phyloP scores from a whole-genome alignment of 2,113 vertebrate species.

The Percina caprodes region DNA sequence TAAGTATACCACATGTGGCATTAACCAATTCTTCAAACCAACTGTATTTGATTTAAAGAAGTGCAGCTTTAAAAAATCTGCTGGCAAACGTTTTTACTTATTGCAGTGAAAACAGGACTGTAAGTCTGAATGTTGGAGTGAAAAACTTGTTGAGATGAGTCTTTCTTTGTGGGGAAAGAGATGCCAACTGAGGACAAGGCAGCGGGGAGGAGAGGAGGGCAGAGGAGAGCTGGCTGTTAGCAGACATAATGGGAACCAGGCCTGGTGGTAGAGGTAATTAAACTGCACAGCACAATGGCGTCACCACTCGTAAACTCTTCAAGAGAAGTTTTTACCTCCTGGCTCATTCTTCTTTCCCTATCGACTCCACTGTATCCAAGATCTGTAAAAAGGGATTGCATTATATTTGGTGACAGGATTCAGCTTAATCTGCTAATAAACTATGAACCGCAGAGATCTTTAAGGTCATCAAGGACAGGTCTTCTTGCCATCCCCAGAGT shows the following conservation, averaged over 20 bases:
- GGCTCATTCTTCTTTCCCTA: constrained; percentile 33
- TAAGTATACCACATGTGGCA: constrained; percentile 17
- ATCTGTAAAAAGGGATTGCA: constrained; percentile 16
- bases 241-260: constrained; percentile 78
- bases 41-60: constrained; percentile 10
- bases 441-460: too few species aligned
- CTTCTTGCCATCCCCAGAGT: too few species aligned
- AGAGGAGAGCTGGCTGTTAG: constrained; percentile 71
- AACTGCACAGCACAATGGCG: constrained; percentile 71
- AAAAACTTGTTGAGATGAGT: constrained; percentile 47
- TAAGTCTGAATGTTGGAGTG: constrained; percentile 20
- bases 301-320: constrained; percentile 71
- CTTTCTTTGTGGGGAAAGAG: constrained; percentile 50
- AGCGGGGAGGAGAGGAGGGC: constrained; percentile 45
- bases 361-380: constrained; percentile 20
- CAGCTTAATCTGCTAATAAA: not conserved
- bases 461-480: too few species aligned
- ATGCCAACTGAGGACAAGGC: constrained; percentile 77
- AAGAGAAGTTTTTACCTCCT: constrained; percentile 57
- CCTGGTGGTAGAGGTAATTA: constrained; percentile 70
- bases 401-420: constrained; percentile 12
- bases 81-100: constrained; percentile 3
- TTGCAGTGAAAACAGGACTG: constrained; percentile 9
- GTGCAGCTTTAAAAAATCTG: not conserved
- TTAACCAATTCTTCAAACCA: not conserved